phyloP scores from a whole-genome alignment of 2,113 vertebrate species.

The Boleophthalmus pectinirostris region DNA sequence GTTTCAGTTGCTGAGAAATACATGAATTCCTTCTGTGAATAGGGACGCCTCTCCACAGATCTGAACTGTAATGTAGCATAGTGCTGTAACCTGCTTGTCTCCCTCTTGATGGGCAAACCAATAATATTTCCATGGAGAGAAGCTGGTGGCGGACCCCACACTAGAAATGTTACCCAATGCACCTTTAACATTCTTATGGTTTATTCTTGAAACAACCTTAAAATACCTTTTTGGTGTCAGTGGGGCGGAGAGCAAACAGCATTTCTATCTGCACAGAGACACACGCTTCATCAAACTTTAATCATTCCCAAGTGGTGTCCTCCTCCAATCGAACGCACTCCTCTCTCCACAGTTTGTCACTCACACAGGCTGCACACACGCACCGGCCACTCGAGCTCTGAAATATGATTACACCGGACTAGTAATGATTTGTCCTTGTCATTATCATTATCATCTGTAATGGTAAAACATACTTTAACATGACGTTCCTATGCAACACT shows the following conservation, averaged over 20 bases:
- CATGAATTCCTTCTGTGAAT: no score
- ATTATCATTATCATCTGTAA: constrained; percentile 8
- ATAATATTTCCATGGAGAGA: no score
- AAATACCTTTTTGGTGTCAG: constrained; percentile 33
- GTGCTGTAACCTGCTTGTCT: no score
- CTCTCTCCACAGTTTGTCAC: constrained; percentile 35
- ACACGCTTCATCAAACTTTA: constrained; percentile 55
- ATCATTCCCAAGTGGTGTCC: constrained; percentile 49
- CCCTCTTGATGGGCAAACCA: no score
- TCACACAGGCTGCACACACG: constrained; percentile 23
- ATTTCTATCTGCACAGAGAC: constrained; percentile 38
- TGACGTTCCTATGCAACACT: not conserved
- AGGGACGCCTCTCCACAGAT: no score
- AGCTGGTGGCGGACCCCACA: not conserved
- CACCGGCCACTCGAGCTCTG: constrained; percentile 13
- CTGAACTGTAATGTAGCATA: no score
- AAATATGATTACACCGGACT: constrained; percentile 18
- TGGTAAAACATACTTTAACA: constrained; percentile 4
- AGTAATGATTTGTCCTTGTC: constrained; percentile 17
- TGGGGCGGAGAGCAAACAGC: constrained; percentile 28
- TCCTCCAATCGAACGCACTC: constrained; percentile 48
- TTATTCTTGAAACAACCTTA: not conserved
- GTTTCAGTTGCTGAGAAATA: no score
- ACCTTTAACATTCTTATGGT: not conserved
- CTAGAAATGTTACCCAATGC: not conserved